Evolutionary conservation across 2,888 invertebrate species (phyloP), one percentile per base, ranked within the genome.

Genomic region (Aphidius colemani): DNA sequence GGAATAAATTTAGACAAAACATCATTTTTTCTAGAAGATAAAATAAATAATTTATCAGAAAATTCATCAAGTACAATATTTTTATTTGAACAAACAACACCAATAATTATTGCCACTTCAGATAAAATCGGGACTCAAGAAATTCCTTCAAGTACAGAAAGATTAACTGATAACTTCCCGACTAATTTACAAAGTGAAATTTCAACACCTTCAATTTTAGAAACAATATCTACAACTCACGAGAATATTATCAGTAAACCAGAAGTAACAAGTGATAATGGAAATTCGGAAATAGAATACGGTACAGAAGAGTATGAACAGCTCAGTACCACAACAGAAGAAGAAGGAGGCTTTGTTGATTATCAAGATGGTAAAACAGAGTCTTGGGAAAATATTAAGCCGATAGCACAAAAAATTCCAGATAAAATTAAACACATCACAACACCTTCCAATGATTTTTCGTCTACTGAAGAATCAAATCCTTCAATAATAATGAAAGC

Each of bases 291-390:
- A 8, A 18, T 44, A 18, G 55, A 45, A 55, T 18, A 13, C 6
- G 55, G 44, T 43, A 55, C 57, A 11, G 46, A 46, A 57, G 56
- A 13, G 13, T 10, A 18, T 45, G 3, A n/a, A n/a, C 45, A 45
- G 7, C 30, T 5, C 39, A 39, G 7, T 7, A 44, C 9, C 5
- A 30, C 30, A 30, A 30, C 30, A 30, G 30, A 30, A 30, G 30
- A 18, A 18, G 13, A 30, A 30, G 30, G 0, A 30, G 5, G 30
- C 5, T 30, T 30, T 3, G 30, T 30, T 30, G 30, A 30, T 5
- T 30, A 30, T 30, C 2, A 30, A 30, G 30, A 30, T 30, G 30
- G 30, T 30, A 30, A 30, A 30, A 30, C 30, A 30, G 30, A 30
- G 5, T 2, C 30, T 30, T 30, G 30, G 30, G 30, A 30, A 30